These are phyloP conservation scores for Erynnis tages DNA, from an alignment of 2,888 invertebrate genomes.

Conservation along the genomic window DNA sequence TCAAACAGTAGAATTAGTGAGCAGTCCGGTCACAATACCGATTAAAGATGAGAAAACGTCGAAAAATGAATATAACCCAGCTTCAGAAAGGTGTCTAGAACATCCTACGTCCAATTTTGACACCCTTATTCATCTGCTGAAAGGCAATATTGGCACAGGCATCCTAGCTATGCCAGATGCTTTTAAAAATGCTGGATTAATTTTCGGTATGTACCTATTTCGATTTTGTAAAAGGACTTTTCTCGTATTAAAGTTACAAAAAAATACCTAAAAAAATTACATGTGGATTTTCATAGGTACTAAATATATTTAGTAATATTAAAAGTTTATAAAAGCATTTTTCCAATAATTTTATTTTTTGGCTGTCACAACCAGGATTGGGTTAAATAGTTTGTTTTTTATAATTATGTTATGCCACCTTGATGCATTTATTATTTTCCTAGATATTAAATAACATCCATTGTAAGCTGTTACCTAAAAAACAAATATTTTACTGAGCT, in stretches of 20 bases:
- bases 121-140: slow-evolving; percentile 87
- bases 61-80: slow-evolving; percentile 77
- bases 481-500: too few relatives aligned
- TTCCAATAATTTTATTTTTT: neutral
- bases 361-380: too few relatives aligned
- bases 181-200: slow-evolving; percentile 93
- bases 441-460: too few relatives aligned
- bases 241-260: neutral
- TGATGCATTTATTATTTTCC: too few relatives aligned
- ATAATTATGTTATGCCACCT: too few relatives aligned
- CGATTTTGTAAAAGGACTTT: too few relatives aligned
- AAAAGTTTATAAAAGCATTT: too few relatives aligned
- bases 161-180: slow-evolving; percentile 98
- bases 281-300: too few relatives aligned
- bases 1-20: slow-evolving; percentile 61
- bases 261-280: neutral
- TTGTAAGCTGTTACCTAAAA: too few relatives aligned
- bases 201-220: slow-evolving; percentile 82
- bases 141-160: slow-evolving; percentile 93
- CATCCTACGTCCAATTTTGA: slow-evolving; percentile 91
- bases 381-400: too few relatives aligned
- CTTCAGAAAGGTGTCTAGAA: slow-evolving; percentile 85
- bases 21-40: slow-evolving; percentile 44
- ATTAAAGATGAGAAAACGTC: slow-evolving; percentile 50
- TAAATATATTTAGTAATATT: too few relatives aligned